Conservation (phyloP, 1,140 invertebrate species). For the Drosophila auraria region DNA sequence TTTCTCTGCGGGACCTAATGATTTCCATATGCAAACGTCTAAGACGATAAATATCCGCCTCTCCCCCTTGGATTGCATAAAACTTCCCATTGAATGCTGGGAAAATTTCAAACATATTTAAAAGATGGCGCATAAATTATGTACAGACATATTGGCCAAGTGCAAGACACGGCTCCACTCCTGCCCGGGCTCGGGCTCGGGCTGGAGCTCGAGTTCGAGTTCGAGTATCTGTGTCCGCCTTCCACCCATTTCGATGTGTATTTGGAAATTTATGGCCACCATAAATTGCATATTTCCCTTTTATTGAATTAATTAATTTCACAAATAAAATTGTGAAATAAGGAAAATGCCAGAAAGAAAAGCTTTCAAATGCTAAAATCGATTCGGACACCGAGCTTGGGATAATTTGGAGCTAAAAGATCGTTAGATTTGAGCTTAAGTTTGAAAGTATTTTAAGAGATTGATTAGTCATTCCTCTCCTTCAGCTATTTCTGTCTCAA, state of each 20-base stretch:
- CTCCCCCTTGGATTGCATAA: conserved; percentile 9
- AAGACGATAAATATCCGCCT: background rate
- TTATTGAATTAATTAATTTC: conserved; percentile 75
- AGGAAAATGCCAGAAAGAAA: background rate
- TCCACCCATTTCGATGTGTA: conserved; percentile 15
- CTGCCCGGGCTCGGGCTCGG: conserved; percentile 23
- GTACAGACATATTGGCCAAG: conserved; percentile 58
- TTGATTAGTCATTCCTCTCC: background rate
- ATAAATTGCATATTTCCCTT: conserved; percentile 71
- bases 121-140: conserved; percentile 75
- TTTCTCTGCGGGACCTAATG: conserved; percentile 36
- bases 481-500: background rate
- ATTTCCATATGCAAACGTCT: conserved; percentile 19
- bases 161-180: conserved; percentile 39
- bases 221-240: conserved; percentile 21
- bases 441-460: background rate
- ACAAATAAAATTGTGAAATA: conserved; percentile 64
- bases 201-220: conserved; percentile 8
- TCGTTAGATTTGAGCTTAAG: background rate
- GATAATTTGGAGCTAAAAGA: background rate
- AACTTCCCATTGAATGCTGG: conserved; percentile 35
- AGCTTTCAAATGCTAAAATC: conserved; percentile 11
- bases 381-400: conserved; percentile 1
- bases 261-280: conserved; percentile 62
- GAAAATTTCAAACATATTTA: conserved; percentile 58